These are phyloP conservation scores for Hydropsyche tenuis DNA, from an alignment of 1,140 invertebrate genomes.

Conservation along the genomic window DNA sequence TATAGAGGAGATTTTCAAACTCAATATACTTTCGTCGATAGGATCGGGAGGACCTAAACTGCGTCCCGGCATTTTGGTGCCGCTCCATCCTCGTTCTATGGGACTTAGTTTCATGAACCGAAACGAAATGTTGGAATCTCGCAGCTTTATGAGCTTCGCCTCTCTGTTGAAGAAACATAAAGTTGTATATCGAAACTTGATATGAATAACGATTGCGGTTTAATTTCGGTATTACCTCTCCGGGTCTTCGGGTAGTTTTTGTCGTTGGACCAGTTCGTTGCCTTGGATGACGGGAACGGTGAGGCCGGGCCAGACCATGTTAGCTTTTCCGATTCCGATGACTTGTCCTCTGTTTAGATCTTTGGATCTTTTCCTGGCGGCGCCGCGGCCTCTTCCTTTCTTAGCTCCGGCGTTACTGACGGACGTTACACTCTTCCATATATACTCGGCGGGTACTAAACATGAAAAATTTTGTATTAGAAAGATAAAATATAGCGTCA, in stretches of 20 bases:
- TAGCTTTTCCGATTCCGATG: constrained; percentile 85
- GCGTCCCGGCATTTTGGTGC: constrained; percentile 79
- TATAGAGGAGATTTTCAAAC: too few species aligned
- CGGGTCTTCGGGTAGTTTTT: constrained; percentile 73
- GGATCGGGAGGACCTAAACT: constrained; percentile 89
- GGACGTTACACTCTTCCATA: constrained; percentile 94
- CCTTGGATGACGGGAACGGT: constrained; percentile 83
- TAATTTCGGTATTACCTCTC: constrained; percentile 60
- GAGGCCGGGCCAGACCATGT: constrained; percentile 92
- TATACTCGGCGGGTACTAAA: constrained; percentile 76
- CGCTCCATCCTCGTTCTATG: constrained; percentile 89
- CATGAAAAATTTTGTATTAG: constrained; percentile 10
- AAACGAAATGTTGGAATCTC: constrained; percentile 74
- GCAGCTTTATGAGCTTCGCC: constrained; percentile 72
- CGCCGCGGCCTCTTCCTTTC: constrained; percentile 88
- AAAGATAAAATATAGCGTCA: too few species aligned
- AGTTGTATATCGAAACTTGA: not conserved
- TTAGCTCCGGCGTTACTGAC: constrained; percentile 96
- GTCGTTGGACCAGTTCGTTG: constrained; percentile 73
- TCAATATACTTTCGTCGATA: constrained; percentile 70
- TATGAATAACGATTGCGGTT: not conserved
- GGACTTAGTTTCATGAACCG: constrained; percentile 71
- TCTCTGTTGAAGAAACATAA: constrained; percentile 56
- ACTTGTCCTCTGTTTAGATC: constrained; percentile 91
- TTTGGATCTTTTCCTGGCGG: constrained; percentile 73